phyloP scores from a whole-genome alignment of 2,113 vertebrate genomes.

The Stomatorhinus ivindoensis region DNA sequence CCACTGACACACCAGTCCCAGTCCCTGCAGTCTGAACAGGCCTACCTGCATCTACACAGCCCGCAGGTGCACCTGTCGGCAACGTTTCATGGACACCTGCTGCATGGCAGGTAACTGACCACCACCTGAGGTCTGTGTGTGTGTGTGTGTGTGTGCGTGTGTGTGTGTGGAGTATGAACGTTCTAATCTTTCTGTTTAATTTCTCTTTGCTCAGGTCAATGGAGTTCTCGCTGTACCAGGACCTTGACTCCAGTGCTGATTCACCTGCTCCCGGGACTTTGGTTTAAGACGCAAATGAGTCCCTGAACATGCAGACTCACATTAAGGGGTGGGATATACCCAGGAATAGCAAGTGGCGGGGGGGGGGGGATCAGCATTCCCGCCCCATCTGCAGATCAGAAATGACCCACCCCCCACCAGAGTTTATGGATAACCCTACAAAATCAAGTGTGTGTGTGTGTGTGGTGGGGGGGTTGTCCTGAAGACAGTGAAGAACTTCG shows the following conservation, averaged over 20 bases:
- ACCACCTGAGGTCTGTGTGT: not conserved
- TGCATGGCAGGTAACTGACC: constrained; percentile 66
- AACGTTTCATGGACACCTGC: constrained; percentile 74
- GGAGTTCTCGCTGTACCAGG: constrained; percentile 59
- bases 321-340: not conserved
- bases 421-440: not conserved
- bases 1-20: constrained; percentile 54
- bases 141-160: not conserved
- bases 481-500: not conserved
- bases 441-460: not conserved
- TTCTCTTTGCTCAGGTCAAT: constrained; percentile 49
- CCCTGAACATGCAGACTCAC: not conserved
- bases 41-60: not conserved
- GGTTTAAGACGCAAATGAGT: constrained; percentile 51
- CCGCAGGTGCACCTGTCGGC: constrained; percentile 70
- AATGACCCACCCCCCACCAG: not conserved
- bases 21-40: constrained; percentile 51
- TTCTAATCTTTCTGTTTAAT: constrained; percentile 20
- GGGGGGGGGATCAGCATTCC: not conserved
- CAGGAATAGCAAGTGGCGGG: not conserved
- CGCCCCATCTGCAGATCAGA: not conserved
- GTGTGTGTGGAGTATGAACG: not conserved
- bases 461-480: not conserved
- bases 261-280: constrained; percentile 70
- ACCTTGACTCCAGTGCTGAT: constrained; percentile 54